phyloP scores from a whole-genome alignment of 2,797 vertebrate species.

The Platalea minor region DNA sequence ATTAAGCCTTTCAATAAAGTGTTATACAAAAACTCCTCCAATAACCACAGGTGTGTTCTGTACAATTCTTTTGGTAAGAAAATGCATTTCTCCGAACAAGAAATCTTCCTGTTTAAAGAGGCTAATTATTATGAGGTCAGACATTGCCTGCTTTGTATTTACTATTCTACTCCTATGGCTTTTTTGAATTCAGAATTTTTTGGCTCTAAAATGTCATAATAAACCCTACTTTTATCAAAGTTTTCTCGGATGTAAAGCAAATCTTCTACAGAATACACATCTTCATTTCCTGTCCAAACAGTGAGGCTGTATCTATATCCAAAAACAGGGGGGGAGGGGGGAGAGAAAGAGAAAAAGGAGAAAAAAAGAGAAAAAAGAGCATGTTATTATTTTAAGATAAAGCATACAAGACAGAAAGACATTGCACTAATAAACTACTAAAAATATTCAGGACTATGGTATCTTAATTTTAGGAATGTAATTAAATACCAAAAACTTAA shows the following conservation, averaged over 20 bases:
- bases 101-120: not conserved
- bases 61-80: not conserved
- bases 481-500: not conserved
- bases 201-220: slow-evolving; percentile 87
- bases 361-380: not conserved
- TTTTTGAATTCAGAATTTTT: slow-evolving; percentile 76
- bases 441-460: not conserved
- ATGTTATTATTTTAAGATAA: not conserved
- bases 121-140: not conserved
- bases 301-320: slow-evolving; percentile 87
- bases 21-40: not conserved
- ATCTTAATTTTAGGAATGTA: not conserved
- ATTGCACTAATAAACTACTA: not conserved
- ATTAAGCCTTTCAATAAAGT: not conserved
- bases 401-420: not conserved
- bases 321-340: not conserved
- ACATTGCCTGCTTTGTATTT: not conserved
- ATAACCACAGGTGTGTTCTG: not conserved
- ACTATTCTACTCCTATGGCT: slow-evolving; percentile 53
- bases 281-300: slow-evolving; percentile 85
- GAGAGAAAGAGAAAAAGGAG: not conserved
- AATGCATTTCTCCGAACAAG: not conserved
- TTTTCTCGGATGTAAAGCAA: slow-evolving; percentile 79
- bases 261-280: slow-evolving; percentile 80
- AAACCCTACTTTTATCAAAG: slow-evolving; percentile 82